Evolutionary conservation across 1,140 invertebrate species (phyloP).

Genomic region (Acromyrmex heyeri): DNA sequence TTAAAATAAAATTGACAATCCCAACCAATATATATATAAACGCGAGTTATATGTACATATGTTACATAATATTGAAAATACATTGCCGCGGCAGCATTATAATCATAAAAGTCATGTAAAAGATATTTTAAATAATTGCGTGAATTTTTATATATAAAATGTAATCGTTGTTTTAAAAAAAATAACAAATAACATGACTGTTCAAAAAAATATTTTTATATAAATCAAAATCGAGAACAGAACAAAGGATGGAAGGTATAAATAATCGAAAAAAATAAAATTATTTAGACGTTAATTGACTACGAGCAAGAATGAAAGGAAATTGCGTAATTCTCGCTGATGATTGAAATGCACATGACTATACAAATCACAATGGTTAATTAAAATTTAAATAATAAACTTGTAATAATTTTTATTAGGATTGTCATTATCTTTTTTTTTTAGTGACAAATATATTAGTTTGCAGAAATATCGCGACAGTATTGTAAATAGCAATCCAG

Average conservation of each 20-base stretch:
- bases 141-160: background rate
- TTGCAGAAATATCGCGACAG: too few relatives aligned
- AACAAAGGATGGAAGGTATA: background rate
- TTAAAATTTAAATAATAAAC: slow-evolving; percentile 28
- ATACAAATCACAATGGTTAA: slow-evolving; percentile 45
- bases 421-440: background rate
- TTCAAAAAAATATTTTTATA: background rate
- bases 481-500: background rate
- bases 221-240: background rate
- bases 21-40: background rate
- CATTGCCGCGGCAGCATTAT: background rate
- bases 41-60: too few relatives aligned
- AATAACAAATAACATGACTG: background rate
- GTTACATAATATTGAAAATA: slow-evolving; percentile 4
- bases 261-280: background rate
- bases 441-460: background rate
- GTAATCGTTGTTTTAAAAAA: too few relatives aligned
- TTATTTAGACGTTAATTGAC: background rate
- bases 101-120: background rate
- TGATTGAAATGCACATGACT: slow-evolving; percentile 54
- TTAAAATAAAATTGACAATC: background rate
- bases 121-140: background rate
- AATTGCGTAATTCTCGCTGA: slow-evolving; percentile 13
- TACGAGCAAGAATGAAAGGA: slow-evolving; percentile 18
- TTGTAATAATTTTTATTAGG: background rate